Evolutionary conservation across 1,140 invertebrate genomes (phyloP).

Genomic region (Wasmannia auropunctata): DNA sequence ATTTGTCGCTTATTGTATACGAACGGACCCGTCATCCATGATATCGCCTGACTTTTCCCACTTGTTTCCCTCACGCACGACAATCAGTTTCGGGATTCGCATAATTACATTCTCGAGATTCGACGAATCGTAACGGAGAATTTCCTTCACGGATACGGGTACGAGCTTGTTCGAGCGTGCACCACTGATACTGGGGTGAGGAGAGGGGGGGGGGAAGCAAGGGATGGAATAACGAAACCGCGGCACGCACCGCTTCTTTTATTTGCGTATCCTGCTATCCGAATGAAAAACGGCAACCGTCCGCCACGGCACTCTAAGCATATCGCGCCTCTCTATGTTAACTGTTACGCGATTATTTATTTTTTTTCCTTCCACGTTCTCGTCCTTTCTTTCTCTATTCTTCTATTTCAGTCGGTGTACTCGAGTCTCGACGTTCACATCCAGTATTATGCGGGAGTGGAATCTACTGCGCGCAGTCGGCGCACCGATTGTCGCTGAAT

Average conservation of each 20-base stretch:
- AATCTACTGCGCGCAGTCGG: constrained; percentile 24
- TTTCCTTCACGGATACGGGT: not conserved
- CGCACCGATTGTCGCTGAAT: constrained; percentile 12
- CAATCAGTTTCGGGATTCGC: not conserved
- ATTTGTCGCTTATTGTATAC: not conserved
- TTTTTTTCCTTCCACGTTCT: constrained; percentile 8
- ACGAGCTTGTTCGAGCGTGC: constrained; percentile 5
- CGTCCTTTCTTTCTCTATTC: not conserved
- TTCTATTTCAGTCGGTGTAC: not conserved
- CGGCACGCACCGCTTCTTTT: constrained; percentile 45
- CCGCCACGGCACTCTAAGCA: constrained; percentile 2
- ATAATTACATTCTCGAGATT: constrained; percentile 9
- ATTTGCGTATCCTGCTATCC: constrained; percentile 47
- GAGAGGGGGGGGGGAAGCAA: no score
- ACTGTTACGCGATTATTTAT: constrained; percentile 42
- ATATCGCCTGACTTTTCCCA: not conserved
- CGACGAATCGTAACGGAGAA: not conserved
- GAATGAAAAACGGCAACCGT: constrained; percentile 43
- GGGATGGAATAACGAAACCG: constrained; percentile 43
- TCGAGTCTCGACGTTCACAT: constrained; percentile 13
- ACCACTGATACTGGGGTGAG: not conserved
- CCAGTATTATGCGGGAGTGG: constrained; percentile 12
- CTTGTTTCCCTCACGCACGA: not conserved
- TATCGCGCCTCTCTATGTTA: constrained; percentile 50
- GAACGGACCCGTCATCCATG: not conserved